Evolutionary conservation across 2,797 vertebrate species (phyloP).

Genomic region (Anniella stebbinsi): DNA sequence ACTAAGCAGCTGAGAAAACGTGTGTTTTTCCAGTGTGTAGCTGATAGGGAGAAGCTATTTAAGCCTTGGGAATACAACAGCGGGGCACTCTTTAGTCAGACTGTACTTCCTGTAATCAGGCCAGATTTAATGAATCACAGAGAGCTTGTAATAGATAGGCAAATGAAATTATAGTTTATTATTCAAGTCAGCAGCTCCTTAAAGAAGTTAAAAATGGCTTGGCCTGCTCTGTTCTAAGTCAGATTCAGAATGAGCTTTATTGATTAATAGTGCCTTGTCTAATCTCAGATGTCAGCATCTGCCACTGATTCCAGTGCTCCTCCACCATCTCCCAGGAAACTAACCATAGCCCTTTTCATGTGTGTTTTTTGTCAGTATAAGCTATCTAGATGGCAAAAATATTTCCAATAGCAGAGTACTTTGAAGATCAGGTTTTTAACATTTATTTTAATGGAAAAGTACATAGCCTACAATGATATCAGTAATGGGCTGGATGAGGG

Average conservation of each 20-base stretch:
- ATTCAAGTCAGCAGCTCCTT: slow-evolving; percentile 2
- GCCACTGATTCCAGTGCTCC: slow-evolving; percentile 6
- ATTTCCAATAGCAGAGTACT: neutral
- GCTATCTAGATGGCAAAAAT: neutral
- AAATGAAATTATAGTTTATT: slow-evolving; percentile 9
- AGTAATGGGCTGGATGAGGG: too few species aligned
- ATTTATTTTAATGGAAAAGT: neutral
- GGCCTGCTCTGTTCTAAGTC: neutral
- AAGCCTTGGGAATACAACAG: slow-evolving; percentile 31
- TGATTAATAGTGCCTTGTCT: neutral
- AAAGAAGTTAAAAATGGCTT: rapidly evolving
- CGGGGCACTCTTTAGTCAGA: slow-evolving; percentile 16
- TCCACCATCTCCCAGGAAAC: neutral
- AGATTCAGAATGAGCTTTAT: slow-evolving; percentile 26
- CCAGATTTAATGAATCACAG: slow-evolving; percentile 9
- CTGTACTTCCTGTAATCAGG: neutral
- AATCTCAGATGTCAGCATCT: slow-evolving; percentile 25
- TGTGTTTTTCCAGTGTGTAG: slow-evolving; percentile 14
- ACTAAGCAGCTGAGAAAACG: slow-evolving; percentile 6
- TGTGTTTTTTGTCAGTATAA: neutral
- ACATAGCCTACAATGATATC: neutral
- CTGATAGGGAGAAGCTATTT: neutral
- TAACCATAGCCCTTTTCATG: neutral
- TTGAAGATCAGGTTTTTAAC: neutral
- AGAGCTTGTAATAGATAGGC: neutral